Percentiles rank a stretch among this genome's conserved stretches.
Conservation (phyloP, 2,797 vertebrate genomes). For the Mormyrus proboscirostris region DNA sequence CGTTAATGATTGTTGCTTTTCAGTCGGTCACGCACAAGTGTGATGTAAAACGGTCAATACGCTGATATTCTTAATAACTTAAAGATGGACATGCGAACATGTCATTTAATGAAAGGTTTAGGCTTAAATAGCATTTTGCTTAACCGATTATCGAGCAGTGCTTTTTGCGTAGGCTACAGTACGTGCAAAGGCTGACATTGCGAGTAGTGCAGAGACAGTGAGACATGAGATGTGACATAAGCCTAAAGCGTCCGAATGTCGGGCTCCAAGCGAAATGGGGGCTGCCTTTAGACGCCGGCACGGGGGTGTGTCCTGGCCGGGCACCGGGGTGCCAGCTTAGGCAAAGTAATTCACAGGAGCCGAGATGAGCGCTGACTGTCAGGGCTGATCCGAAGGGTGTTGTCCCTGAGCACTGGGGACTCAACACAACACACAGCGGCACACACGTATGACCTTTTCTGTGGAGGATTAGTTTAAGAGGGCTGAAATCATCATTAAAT, state of each 20-base stretch:
- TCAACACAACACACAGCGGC: background rate
- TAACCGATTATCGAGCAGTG: background rate
- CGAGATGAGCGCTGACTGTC: background rate
- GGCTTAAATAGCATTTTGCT: background rate
- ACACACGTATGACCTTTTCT: background rate
- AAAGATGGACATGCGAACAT: too few species aligned
- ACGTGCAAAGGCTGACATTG: background rate
- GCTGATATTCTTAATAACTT: background rate
- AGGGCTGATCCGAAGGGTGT: background rate
- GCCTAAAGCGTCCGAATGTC: background rate
- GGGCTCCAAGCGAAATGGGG: background rate
- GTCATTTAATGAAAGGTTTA: background rate
- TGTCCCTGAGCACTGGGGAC: background rate
- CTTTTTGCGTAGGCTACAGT: background rate
- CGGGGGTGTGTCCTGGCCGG: background rate
- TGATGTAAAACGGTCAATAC: background rate
- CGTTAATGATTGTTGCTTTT: background rate
- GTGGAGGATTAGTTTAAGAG: background rate
- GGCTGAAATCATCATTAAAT: background rate
- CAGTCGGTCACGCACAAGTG: background rate
- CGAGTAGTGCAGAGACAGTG: background rate
- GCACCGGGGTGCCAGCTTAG: background rate
- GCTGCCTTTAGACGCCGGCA: background rate
- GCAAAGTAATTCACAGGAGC: background rate
- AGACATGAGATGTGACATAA: background rate